Base-by-base conservation (phyloP, 2,113 vertebrate species). In the Pachycephala philippinensis region DNA sequence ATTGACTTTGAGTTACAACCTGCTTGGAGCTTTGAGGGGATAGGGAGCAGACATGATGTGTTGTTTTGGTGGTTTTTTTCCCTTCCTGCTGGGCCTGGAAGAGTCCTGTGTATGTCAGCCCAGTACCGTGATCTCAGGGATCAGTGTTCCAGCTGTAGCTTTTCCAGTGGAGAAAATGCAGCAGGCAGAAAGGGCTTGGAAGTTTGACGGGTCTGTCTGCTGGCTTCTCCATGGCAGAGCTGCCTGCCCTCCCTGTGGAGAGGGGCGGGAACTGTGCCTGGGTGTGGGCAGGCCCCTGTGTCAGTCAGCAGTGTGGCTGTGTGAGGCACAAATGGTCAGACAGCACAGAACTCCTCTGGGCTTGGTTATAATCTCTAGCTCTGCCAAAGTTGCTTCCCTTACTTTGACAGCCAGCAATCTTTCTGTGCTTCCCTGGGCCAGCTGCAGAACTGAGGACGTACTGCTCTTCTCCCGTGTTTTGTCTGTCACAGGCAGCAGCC, bases 241-340 rank as follows among this genome's bases (percentile, higher is more conserved):
- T 70, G n/a, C 59, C 61, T 57, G 40, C 28, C 23, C 28, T 61
- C 30, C 82, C 26, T 54, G 22, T 5, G 11, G 69, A 61, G 42
- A 10, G 39, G 37, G 21, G 4, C 0, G 1, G 45, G n/a, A 31
- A 5, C 15, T 31, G 24, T 40, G 59, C 17, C 1, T 1, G 1
- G 16, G 4, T 33, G 81, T 4, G 0, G 63, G 40, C 45, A 87
- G 84, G 52, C 35, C 44, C 28, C 22, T 37, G 17, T 50, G 35
- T n/a, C 57, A 54, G 69, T 40, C 66, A 35, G 27, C 54, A 26
- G 9, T 27, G 61, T 10, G 30, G n/a, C 84, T 61, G 26, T 52
- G 60, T 13, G n/a, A 65, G 40, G 80, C 54, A 44, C 33, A n/a
- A 33, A 22, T 40, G 68, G 42, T 71, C 42, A 14, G 50, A 19